phyloP scores from a whole-genome alignment of 2,113 vertebrate genomes.

The Suricata suricatta region DNA sequence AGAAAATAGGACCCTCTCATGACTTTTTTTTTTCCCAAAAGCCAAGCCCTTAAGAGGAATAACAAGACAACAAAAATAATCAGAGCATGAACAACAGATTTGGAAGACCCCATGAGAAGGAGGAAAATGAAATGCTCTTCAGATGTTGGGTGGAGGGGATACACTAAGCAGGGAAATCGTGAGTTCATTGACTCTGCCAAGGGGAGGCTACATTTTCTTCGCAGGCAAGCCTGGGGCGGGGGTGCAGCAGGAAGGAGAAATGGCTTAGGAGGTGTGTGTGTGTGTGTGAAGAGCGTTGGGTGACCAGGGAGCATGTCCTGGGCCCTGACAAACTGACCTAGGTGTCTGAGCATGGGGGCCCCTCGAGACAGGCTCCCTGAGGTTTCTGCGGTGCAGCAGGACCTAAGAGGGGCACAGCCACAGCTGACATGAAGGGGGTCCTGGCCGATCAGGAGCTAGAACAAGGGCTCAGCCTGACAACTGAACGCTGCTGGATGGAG shows the following conservation, averaged over 20 bases:
- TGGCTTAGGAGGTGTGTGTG: background rate
- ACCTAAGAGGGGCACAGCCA: background rate
- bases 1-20: background rate
- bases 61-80: background rate
- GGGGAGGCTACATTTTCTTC: background rate
- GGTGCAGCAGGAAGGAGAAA: background rate
- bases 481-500: background rate
- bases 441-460: background rate
- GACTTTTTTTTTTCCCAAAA: background rate
- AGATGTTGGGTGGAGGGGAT: background rate
- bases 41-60: background rate
- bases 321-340: background rate
- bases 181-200: background rate
- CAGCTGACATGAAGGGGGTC: background rate
- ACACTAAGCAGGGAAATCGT: background rate
- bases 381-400: background rate
- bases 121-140: background rate
- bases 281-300: accelerated
- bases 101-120: background rate
- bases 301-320: background rate
- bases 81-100: background rate
- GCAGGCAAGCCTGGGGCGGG: background rate
- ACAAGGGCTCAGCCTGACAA: background rate
- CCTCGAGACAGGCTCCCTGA: background rate
- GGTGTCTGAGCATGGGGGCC: background rate